phyloP scores from a whole-genome alignment of 2,797 vertebrate genomes.

The Macropodus opercularis region DNA sequence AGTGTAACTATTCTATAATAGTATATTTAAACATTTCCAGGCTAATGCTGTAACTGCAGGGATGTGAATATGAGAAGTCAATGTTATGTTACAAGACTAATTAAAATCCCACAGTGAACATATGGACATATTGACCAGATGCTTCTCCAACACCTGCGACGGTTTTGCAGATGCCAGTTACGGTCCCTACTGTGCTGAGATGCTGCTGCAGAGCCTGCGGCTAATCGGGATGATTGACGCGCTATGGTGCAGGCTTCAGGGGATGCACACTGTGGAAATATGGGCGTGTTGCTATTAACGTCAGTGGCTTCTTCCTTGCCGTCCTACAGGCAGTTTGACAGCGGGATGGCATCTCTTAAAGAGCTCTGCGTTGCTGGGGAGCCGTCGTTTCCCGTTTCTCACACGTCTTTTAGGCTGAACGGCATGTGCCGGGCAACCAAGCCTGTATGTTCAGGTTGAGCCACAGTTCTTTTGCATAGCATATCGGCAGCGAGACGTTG shows the following conservation, averaged over 20 bases:
- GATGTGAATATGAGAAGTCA: too few relatives aligned
- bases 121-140: slow-evolving; percentile 32
- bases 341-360: too few relatives aligned
- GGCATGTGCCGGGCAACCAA: slow-evolving; percentile 67
- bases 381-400: slow-evolving; percentile 12
- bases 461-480: slow-evolving; percentile 35
- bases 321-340: background rate
- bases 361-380: slow-evolving; percentile 10
- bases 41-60: too few relatives aligned
- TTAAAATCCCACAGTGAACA: slow-evolving; percentile 22
- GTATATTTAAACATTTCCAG: too few relatives aligned
- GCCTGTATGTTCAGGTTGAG: slow-evolving; percentile 54
- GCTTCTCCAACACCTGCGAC: slow-evolving; percentile 28
- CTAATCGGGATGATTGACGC: slow-evolving; percentile 1
- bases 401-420: slow-evolving; percentile 28
- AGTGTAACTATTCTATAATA: too few relatives aligned
- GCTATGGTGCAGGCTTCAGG: background rate
- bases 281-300: background rate
- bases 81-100: too few relatives aligned
- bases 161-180: slow-evolving; percentile 11
- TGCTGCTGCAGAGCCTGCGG: background rate
- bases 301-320: background rate
- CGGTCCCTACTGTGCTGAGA: slow-evolving; percentile 9
- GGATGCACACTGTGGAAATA: slow-evolving; percentile 5
- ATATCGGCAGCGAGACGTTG: slow-evolving; percentile 41